Percentiles rank a stretch among this genome's conserved stretches.
phyloP scores from a whole-genome alignment of 2,113 vertebrate genomes.

The Nycticryphes semicollaris region DNA sequence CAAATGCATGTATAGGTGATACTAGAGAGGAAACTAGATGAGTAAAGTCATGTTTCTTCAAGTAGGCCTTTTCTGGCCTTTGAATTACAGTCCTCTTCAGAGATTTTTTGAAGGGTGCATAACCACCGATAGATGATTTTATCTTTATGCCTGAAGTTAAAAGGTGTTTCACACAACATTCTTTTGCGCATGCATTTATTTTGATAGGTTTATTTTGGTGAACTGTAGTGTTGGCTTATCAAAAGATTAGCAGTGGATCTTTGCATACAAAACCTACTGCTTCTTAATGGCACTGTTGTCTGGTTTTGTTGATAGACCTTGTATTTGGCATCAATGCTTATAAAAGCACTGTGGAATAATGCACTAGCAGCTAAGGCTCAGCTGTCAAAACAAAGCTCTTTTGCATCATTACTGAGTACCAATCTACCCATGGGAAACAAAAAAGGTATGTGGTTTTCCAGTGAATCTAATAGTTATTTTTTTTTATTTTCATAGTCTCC shows the following conservation, averaged over 20 bases:
- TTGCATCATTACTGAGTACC: slow-evolving; percentile 96
- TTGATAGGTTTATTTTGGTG: neutral
- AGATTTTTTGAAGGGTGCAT: neutral
- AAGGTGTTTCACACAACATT: neutral
- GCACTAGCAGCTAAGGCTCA: slow-evolving; percentile 96
- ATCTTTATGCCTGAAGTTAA: neutral
- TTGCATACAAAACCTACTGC: neutral
- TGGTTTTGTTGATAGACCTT: slow-evolving; percentile 82
- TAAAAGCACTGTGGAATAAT: slow-evolving; percentile 99
- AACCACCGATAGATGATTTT: neutral
- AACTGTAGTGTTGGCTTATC: neutral
- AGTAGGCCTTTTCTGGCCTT: neutral
- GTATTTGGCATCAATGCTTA: slow-evolving; percentile 98
- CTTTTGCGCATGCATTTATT: neutral
- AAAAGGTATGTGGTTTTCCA: slow-evolving; percentile 82
- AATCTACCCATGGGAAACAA: slow-evolving; percentile 97
- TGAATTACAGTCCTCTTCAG: neutral
- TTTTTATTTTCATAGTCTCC: neutral
- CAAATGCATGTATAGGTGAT: neutral
- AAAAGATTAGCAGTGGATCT: neutral
- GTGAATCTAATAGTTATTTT: neutral
- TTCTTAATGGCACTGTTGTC: neutral
- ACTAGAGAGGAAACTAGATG: neutral
- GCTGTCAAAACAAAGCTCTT: slow-evolving; percentile 98
- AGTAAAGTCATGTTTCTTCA: neutral